Percentiles rank a stretch among this genome's conserved stretches.
Conservation (phyloP, 1,140 invertebrate genomes). For the Hypsibius dujardini region DNA sequence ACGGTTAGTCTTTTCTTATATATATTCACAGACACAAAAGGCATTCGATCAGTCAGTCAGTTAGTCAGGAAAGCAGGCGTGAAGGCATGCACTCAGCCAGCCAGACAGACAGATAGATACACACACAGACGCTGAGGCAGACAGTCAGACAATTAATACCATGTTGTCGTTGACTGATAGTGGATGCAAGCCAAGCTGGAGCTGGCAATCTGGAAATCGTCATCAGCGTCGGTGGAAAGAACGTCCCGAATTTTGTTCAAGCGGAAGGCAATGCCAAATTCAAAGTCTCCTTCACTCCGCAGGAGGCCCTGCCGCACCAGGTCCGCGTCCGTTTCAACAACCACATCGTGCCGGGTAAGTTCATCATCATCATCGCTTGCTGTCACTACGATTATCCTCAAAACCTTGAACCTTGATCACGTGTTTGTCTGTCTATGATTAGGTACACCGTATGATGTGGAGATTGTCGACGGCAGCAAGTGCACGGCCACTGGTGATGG, state of each 20-base stretch:
- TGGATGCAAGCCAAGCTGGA: conserved; percentile 44
- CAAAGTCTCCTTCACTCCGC: conserved; percentile 85
- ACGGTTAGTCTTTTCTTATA: conserved; percentile 46
- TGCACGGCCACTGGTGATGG: conserved; percentile 42
- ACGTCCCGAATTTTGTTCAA: conserved; percentile 95
- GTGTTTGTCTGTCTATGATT: conserved; percentile 21
- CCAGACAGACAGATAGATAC: no score
- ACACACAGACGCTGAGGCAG: no score
- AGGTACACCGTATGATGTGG: conserved; percentile 51
- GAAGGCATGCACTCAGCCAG: no score
- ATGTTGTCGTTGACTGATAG: no score
- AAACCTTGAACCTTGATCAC: background rate
- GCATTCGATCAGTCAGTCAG: no score
- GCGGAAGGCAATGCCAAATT: conserved; percentile 90
- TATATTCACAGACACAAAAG: conserved; percentile 2
- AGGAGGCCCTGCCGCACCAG: conserved; percentile 68
- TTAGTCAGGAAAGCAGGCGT: no score
- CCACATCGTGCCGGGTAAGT: conserved; percentile 56
- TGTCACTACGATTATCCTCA: background rate
- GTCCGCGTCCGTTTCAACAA: conserved; percentile 94
- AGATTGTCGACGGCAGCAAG: conserved; percentile 45
- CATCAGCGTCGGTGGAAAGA: conserved; percentile 85
- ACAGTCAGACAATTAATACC: no score
- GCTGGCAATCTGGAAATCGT: conserved; percentile 94
- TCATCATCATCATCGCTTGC: no score